These are phyloP conservation scores for Ischnus inquisitorius DNA, from an alignment of 2,888 invertebrate genomes.

Conservation along the genomic window DNA sequence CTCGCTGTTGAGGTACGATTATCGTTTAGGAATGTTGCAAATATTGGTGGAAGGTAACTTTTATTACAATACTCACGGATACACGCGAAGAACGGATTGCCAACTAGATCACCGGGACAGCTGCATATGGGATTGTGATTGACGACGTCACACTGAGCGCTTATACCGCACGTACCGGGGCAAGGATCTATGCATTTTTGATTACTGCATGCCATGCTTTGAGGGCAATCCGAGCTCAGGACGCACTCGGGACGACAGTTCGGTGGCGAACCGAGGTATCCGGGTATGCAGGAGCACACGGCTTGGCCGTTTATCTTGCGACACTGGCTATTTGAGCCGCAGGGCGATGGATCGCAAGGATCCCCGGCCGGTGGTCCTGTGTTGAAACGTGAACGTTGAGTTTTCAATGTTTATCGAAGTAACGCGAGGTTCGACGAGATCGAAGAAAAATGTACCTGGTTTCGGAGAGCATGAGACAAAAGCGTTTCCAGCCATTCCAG, in stretches of 20 bases:
- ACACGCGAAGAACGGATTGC: conserved; percentile 88
- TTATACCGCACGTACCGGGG: conserved; percentile 86
- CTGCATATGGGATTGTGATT: conserved; percentile 87
- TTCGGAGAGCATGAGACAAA: conserved; percentile 88
- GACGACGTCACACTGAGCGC: conserved; percentile 86
- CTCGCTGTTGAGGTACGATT: conserved; percentile 49
- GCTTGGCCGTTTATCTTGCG: conserved; percentile 89
- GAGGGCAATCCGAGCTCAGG: conserved; percentile 89
- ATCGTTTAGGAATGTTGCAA: not conserved
- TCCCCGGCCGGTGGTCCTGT: conserved; percentile 77
- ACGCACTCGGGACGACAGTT: conserved; percentile 90
- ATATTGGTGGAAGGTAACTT: not conserved
- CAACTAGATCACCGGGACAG: conserved; percentile 84
- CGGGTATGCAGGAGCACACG: conserved; percentile 88
- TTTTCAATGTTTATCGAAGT: not conserved
- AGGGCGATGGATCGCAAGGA: conserved; percentile 89
- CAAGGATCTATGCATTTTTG: conserved; percentile 87
- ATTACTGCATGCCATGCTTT: conserved; percentile 89
- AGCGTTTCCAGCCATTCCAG: conserved; percentile 90
- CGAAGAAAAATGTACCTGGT: conserved; percentile 85
- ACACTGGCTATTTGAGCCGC: conserved; percentile 90
- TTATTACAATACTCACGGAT: conserved; percentile 82
- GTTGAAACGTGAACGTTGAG: conserved; percentile 62
- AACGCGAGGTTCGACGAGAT: not conserved
- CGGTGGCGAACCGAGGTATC: conserved; percentile 89